Evolutionary conservation across 1,140 invertebrate genomes (phyloP).

Genomic region (Apis cerana): DNA sequence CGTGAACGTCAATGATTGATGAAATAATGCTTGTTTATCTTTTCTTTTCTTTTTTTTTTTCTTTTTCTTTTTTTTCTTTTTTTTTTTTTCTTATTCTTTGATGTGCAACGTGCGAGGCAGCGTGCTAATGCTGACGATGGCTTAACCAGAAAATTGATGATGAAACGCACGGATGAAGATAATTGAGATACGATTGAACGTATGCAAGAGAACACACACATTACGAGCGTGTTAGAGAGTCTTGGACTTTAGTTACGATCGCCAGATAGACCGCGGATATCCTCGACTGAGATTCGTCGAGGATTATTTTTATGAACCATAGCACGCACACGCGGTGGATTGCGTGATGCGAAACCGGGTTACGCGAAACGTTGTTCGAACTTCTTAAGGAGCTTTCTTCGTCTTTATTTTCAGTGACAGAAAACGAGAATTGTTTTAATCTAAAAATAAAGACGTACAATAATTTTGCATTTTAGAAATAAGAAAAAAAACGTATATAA

Average conservation of each 20-base stretch:
- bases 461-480: too few relatives aligned
- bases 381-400: background rate
- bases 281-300: background rate
- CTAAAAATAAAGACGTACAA: too few relatives aligned
- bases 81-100: too few relatives aligned
- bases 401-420: background rate
- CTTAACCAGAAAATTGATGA: constrained; percentile 29
- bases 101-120: constrained; percentile 50
- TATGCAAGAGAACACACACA: constrained; percentile 35
- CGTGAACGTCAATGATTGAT: background rate
- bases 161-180: constrained; percentile 15
- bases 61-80: too few relatives aligned
- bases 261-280: constrained; percentile 24
- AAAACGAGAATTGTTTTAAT: background rate
- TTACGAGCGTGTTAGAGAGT: constrained; percentile 57
- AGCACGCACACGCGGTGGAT: background rate
- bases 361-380: background rate
- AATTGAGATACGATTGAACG: constrained; percentile 26
- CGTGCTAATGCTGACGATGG: constrained; percentile 27
- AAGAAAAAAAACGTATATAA: too few relatives aligned
- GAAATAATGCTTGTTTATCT: background rate
- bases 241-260: constrained; percentile 62
- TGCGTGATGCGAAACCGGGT: background rate
- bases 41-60: too few relatives aligned
- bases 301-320: background rate